phyloP scores from a whole-genome alignment of 2,888 invertebrate species.

The Eupithecia subfuscata region DNA sequence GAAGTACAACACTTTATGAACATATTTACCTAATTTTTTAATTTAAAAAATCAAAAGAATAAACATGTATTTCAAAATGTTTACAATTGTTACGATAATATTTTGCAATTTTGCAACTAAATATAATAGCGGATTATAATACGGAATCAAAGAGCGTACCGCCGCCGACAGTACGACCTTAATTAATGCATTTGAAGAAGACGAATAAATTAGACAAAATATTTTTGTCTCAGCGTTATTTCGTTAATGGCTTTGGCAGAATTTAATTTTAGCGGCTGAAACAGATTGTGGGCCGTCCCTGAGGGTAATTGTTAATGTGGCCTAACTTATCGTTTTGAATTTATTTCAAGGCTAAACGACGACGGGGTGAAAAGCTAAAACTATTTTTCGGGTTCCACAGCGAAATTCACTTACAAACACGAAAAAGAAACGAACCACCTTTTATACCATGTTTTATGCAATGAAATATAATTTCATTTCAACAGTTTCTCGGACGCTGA shows the following conservation, averaged over 20 bases:
- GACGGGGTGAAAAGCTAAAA: not conserved
- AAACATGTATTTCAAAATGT: no score
- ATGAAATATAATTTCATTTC: no score
- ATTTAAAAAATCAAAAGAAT: no score
- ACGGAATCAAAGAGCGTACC: not conserved
- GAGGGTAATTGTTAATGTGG: slow-evolving; percentile 47
- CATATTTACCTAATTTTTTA: no score
- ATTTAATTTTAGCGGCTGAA: slow-evolving; percentile 53
- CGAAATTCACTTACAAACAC: not conserved
- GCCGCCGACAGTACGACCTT: not conserved
- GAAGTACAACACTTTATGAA: no score
- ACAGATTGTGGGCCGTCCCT: slow-evolving; percentile 50
- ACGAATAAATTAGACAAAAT: slow-evolving; percentile 26
- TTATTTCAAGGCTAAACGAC: slow-evolving; percentile 15
- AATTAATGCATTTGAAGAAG: slow-evolving; percentile 11
- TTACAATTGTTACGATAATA: not conserved
- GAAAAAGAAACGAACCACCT: no score
- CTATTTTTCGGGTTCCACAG: not conserved
- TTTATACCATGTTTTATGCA: no score
- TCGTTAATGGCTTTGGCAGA: slow-evolving; percentile 51
- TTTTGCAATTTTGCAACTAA: not conserved
- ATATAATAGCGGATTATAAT: not conserved
- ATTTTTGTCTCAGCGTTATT: slow-evolving; percentile 49
- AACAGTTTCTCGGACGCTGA: not conserved
- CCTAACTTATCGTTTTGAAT: slow-evolving; percentile 20